A percentile compares a stretch with the other conserved stretches of the same genome.
These are phyloP conservation scores for Diaphora mendica DNA, from an alignment of 2,888 invertebrate genomes.

Conservation along the genomic window DNA sequence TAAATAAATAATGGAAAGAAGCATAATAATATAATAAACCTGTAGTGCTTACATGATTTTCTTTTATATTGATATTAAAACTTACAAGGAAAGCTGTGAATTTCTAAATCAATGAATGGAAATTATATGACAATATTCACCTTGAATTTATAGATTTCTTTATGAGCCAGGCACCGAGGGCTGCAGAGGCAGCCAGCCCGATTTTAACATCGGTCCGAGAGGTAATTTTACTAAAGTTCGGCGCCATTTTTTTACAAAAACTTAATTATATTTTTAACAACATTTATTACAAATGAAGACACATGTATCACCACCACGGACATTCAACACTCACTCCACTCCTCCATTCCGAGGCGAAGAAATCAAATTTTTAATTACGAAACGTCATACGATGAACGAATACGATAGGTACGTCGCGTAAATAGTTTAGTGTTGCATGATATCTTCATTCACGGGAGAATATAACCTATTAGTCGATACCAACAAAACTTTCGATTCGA, in stretches of 20 bases:
- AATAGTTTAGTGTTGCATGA: slow-evolving; percentile 3
- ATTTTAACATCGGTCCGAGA: slow-evolving; percentile 88
- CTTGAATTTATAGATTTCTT: slow-evolving; percentile 84
- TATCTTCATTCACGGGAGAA: neutral
- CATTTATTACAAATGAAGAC: slow-evolving; percentile 40
- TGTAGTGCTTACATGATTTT: neutral
- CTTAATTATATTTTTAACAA: slow-evolving; percentile 32
- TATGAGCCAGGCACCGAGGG: slow-evolving; percentile 86
- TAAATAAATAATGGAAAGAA: neutral
- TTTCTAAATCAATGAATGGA: slow-evolving; percentile 8
- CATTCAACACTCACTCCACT: slow-evolving; percentile 40
- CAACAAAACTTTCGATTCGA: too few species aligned
- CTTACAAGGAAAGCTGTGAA: neutral
- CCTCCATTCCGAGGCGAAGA: slow-evolving; percentile 13
- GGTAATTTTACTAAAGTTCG: slow-evolving; percentile 91
- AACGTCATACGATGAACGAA: slow-evolving; percentile 8
- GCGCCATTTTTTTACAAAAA: slow-evolving; percentile 87
- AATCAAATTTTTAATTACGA: slow-evolving; percentile 11
- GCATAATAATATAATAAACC: too few species aligned
- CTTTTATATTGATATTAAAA: neutral
- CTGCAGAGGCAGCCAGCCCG: slow-evolving; percentile 88
- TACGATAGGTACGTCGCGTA: neutral
- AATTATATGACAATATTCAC: slow-evolving; percentile 57
- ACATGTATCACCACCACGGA: slow-evolving; percentile 35
- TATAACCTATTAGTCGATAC: neutral